Conservation (phyloP, 2,888 invertebrate genomes). For the Hyposoter didymator region DNA sequence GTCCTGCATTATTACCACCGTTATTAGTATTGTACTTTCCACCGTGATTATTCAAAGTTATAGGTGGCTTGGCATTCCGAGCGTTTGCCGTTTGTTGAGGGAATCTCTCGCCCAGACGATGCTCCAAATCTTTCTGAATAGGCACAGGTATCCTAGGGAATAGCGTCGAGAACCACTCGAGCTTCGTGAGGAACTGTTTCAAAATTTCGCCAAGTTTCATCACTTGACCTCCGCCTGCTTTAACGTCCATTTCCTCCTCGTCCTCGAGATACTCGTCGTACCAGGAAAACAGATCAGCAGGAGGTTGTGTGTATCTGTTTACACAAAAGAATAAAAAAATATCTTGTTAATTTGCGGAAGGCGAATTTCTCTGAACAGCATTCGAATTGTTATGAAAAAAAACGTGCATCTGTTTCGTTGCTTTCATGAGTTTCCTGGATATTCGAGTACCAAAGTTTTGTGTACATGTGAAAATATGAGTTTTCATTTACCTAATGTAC, state of each 20-base stretch:
- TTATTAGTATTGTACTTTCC: constrained; percentile 78
- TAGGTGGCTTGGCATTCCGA: constrained; percentile 82
- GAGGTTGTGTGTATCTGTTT: constrained; percentile 97
- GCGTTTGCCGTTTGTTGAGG: constrained; percentile 85
- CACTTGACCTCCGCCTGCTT: constrained; percentile 97
- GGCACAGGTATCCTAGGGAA: constrained; percentile 99
- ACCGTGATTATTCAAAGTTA: constrained; percentile 82
- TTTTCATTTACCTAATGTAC: constrained; percentile 87
- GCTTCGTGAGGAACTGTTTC: constrained; percentile 95
- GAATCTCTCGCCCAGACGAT: constrained; percentile 88
- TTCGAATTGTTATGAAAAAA: not conserved
- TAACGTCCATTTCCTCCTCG: constrained; percentile 98
- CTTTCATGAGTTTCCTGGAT: not conserved
- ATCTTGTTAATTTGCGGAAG: not conserved
- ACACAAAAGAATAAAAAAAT: constrained; percentile 73
- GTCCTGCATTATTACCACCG: constrained; percentile 62
- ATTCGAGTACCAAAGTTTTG: not conserved
- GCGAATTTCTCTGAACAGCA: not conserved
- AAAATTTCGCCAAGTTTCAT: constrained; percentile 97
- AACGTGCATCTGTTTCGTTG: not conserved
- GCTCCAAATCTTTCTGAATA: constrained; percentile 96
- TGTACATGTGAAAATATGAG: not conserved
- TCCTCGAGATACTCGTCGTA: constrained; percentile 98
- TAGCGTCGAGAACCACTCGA: constrained; percentile 99
- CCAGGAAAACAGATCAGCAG: constrained; percentile 98